These are phyloP conservation scores for Pristionchus arcanus DNA, from an alignment of 2,888 invertebrate genomes.

Conservation along the genomic window DNA sequence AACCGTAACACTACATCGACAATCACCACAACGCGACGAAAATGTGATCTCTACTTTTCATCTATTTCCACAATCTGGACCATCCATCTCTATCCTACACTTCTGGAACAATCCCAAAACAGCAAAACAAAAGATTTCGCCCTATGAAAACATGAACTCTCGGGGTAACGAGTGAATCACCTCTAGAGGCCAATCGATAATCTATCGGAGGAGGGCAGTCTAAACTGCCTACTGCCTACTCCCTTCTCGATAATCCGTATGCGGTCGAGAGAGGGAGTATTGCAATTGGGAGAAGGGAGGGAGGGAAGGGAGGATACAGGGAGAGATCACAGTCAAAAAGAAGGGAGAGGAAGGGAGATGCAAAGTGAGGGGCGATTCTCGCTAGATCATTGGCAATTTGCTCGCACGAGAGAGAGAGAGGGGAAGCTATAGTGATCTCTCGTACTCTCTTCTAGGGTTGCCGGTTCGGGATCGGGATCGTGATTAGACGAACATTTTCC, in stretches of 20 bases:
- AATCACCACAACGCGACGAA: too few relatives aligned
- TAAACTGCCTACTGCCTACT: slow-evolving; percentile 6
- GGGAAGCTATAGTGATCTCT: slow-evolving; percentile 44
- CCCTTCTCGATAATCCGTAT: slow-evolving; percentile 26
- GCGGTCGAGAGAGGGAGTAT: slow-evolving; percentile 1
- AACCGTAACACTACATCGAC: too few relatives aligned
- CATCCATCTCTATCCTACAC: background rate
- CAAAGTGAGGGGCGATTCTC: background rate
- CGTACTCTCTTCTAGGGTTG: too few relatives aligned
- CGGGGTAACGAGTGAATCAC: background rate
- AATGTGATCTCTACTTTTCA: background rate
- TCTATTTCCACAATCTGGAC: background rate
- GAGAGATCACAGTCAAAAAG: background rate
- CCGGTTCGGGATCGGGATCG: too few relatives aligned
- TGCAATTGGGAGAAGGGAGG: slow-evolving; percentile 30
- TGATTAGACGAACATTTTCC: too few relatives aligned
- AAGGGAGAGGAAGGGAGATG: slow-evolving; percentile 3
- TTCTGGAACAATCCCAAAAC: background rate
- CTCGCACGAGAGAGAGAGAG: slow-evolving; percentile 2
- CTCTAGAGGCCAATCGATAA: background rate
- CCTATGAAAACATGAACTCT: background rate
- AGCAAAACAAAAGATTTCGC: background rate
- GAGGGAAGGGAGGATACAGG: slow-evolving; percentile 8
- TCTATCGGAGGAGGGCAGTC: background rate
- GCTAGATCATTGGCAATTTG: slow-evolving; percentile 20